A percentile compares a stretch with the other conserved stretches of the same genome.
These are phyloP conservation scores for Nebria brevicollis DNA, from an alignment of 2,888 invertebrate genomes.

Conservation along the genomic window DNA sequence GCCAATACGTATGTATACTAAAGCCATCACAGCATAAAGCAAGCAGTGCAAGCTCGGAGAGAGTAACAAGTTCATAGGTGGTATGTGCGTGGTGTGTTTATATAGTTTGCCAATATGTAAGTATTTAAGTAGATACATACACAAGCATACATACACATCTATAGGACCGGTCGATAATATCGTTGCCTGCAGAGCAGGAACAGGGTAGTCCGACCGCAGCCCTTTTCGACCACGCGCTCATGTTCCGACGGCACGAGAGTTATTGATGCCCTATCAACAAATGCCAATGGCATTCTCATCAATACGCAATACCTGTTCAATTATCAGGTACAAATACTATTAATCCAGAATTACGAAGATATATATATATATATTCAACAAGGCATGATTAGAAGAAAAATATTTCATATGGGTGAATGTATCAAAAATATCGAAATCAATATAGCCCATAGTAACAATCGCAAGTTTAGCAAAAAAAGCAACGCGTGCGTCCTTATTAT, in stretches of 20 bases:
- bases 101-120: not conserved
- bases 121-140: not conserved
- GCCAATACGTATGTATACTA: no score
- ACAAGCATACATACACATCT: not conserved
- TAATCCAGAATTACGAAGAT: not conserved
- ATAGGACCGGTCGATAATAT: constrained; percentile 24
- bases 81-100: no score
- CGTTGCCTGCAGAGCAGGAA: constrained; percentile 2
- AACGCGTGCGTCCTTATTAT: no score
- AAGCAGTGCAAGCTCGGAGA: no score
- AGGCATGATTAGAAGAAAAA: no score
- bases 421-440: not conserved
- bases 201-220: constrained; percentile 12
- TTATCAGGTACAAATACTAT: constrained; percentile 22
- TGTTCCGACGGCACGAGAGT: constrained; percentile 26
- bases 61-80: no score
- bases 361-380: not conserved
- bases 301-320: constrained; percentile 34
- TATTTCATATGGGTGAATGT: no score
- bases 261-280: constrained; percentile 7
- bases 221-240: constrained; percentile 14
- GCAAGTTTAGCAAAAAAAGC: no score
- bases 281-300: constrained; percentile 31
- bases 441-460: not conserved
- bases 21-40: no score